These are phyloP conservation scores for Dryocosmus kuriphilus DNA, from an alignment of 2,888 invertebrate species.

Conservation along the genomic window DNA sequence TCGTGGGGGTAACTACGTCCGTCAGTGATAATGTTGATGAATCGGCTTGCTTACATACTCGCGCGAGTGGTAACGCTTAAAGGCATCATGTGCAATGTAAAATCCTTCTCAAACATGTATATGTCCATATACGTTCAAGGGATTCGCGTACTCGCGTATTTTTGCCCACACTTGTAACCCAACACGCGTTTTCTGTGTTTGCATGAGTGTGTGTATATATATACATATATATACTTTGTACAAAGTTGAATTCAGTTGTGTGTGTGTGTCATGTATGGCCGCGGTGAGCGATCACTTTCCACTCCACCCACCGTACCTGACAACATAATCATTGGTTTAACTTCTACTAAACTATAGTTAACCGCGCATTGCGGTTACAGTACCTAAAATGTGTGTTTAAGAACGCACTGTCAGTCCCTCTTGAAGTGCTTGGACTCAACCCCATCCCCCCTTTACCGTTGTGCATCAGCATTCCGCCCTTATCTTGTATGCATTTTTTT, in stretches of 20 bases:
- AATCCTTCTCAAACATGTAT: conserved; percentile 49
- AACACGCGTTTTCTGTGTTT: conserved; percentile 9
- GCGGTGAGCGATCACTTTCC: conserved; percentile 75
- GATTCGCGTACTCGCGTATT: conserved; percentile 52
- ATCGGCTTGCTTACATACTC: conserved; percentile 63
- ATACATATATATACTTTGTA: too few species aligned
- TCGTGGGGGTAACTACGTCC: conserved; percentile 63
- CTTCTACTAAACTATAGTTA: conserved; percentile 75
- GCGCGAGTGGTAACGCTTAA: conserved; percentile 51
- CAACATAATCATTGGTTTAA: conserved; percentile 77
- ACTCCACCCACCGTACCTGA: conserved; percentile 74
- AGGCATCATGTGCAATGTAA: conserved; percentile 51
- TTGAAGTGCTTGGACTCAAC: conserved; percentile 9
- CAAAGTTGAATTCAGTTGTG: conserved; percentile 39
- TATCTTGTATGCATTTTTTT: conserved; percentile 35
- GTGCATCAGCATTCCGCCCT: conserved; percentile 32
- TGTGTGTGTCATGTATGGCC: conserved; percentile 59
- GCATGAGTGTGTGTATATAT: too few species aligned
- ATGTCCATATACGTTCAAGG: conserved; percentile 52
- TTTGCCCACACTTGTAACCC: conserved; percentile 48
- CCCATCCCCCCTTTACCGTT: neutral
- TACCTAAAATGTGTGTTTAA: conserved; percentile 75
- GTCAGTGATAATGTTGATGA: conserved; percentile 74
- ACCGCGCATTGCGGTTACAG: conserved; percentile 72
- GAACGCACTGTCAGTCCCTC: conserved; percentile 47